Evolutionary conservation across 2,888 invertebrate genomes (phyloP), one percentile per base, ranked within the genome.

Genomic region (Ochropleura plecta): DNA sequence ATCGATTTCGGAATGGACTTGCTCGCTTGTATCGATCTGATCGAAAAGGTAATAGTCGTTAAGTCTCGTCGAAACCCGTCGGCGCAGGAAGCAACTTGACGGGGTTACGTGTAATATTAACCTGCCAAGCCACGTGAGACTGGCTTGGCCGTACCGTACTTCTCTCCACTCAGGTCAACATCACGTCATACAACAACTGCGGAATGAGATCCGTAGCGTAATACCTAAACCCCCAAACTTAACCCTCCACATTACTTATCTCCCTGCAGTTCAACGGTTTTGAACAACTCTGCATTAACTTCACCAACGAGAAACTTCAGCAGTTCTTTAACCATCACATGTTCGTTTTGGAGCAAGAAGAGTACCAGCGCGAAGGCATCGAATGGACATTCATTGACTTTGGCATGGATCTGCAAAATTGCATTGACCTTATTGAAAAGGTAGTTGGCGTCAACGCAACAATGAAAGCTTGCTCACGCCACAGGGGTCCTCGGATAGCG

Each of bases 271-370:
- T 95, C 97, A 99, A 99, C 97, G 98, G 99, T 96, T 99, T 99
- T 97, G 99, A 99, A 97, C 99, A 99, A 97, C 97, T 99, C 95
- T 99, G 99, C 97, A 99, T 99, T 97, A 99, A 99, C 97, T 99
- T 99, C 97, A 99, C 99, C 96, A 99, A 99, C 96, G 99, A 99
- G 97, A 98, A 99, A 97, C 97, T 99, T 91, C 99, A 99, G 97
- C 99, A 99, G 97, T 99, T 99, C 98, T 99, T 99, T 98, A 99
- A 99, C 97, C 99, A 99, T 95, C 98, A 99, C 97, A 99, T 99
- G 99, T 99, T 99, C 97, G 99, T 99, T 89, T 97, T 99, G 93
- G 99, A 99, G 97, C 99, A 99, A 98, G 99, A 99, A 97, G 99
- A 99, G 94, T 99, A 99, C 97, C 98, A 98, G 95, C 97, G 97